A percentile compares a stretch with the other conserved stretches of the same genome.
phyloP scores from a whole-genome alignment of 1,140 invertebrate species.

The Zaprionus lachaisei region DNA sequence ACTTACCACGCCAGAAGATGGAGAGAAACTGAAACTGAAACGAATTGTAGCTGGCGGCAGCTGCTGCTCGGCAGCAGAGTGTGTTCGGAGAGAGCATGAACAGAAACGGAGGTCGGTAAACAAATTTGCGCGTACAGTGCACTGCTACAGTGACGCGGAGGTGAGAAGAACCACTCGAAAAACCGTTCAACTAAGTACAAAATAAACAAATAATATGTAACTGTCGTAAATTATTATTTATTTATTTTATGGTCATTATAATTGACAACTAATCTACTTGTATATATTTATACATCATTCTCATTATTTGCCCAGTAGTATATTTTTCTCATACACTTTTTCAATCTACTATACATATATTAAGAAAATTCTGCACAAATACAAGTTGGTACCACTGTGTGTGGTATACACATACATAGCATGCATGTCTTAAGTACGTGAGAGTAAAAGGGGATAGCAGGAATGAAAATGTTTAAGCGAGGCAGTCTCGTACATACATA shows the following conservation, averaged over 20 bases:
- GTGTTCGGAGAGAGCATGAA: slow-evolving; percentile 19
- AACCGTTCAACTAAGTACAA: neutral
- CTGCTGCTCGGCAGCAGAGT: slow-evolving; percentile 24
- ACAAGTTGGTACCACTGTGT: neutral
- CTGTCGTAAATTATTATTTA: neutral
- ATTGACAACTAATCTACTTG: neutral
- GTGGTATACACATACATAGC: neutral
- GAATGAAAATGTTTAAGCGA: neutral
- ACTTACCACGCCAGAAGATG: slow-evolving; percentile 40
- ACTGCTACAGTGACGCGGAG: slow-evolving; percentile 3
- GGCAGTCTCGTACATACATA: neutral
- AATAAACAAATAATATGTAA: neutral
- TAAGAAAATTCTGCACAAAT: neutral
- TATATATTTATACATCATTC: neutral
- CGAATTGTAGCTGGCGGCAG: slow-evolving; percentile 6
- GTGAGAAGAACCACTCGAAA: neutral
- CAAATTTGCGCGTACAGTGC: slow-evolving; percentile 9
- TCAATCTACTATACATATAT: too few relatives aligned
- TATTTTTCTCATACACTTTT: too few relatives aligned
- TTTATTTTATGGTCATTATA: neutral
- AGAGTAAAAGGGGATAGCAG: neutral
- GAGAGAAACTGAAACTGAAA: slow-evolving; percentile 41
- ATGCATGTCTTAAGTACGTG: neutral
- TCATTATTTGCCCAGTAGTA: neutral
- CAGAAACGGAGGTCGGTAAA: slow-evolving; percentile 20